phyloP scores from a whole-genome alignment of 2,888 invertebrate species.

The Conomelus anceps region DNA sequence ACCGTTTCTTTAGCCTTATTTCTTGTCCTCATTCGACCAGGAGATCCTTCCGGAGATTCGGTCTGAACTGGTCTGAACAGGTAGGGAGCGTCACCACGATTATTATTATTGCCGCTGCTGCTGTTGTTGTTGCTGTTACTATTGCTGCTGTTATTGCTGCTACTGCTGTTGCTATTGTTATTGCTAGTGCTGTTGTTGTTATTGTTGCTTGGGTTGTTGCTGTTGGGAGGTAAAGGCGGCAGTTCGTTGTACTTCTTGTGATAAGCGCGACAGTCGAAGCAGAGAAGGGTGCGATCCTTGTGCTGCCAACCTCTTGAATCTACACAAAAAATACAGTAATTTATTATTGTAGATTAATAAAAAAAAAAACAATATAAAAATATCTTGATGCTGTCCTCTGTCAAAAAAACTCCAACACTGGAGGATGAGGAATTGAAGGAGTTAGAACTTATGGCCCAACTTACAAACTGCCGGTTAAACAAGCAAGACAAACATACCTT shows the following conservation, averaged over 20 bases:
- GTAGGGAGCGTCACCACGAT: slow-evolving; percentile 38
- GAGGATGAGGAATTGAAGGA: no score
- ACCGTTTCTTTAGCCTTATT: slow-evolving; percentile 74
- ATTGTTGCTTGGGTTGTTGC: slow-evolving; percentile 37
- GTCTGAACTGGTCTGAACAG: slow-evolving; percentile 49
- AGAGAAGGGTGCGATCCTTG: slow-evolving; percentile 61
- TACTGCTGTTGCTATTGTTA: neutral
- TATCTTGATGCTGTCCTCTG: no score
- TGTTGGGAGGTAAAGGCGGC: slow-evolving; percentile 48
- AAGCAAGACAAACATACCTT: slow-evolving; percentile 80
- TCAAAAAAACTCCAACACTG: no score
- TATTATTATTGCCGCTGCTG: slow-evolving; percentile 29
- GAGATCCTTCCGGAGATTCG: slow-evolving; percentile 65
- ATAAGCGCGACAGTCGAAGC: slow-evolving; percentile 67
- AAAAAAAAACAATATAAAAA: no score
- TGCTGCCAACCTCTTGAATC: slow-evolving; percentile 66
- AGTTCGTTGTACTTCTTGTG: slow-evolving; percentile 72
- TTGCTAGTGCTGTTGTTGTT: slow-evolving; percentile 26
- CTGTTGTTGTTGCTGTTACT: slow-evolving; percentile 23
- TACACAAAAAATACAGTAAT: slow-evolving; percentile 36
- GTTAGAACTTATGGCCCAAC: no score
- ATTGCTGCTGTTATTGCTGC: neutral
- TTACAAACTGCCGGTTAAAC: slow-evolving; percentile 72
- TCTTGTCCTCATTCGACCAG: slow-evolving; percentile 82
- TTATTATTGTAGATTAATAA: no score